phyloP scores from a whole-genome alignment of 2,113 vertebrate genomes.

The Cephalopholis sonnerati region DNA sequence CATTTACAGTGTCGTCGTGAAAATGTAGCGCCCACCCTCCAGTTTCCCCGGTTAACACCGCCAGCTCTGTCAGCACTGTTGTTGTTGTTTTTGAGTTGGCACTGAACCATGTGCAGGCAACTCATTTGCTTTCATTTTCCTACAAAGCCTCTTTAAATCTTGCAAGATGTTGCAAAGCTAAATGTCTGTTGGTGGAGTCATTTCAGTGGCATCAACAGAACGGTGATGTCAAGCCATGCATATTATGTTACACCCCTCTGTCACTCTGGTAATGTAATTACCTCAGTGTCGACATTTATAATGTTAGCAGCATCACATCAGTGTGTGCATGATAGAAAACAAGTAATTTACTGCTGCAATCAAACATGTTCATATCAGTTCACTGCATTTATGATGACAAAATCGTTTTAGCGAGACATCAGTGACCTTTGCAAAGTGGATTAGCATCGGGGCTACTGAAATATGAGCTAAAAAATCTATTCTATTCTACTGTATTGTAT shows the following conservation, averaged over 20 bases:
- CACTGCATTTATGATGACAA: conserved; percentile 45
- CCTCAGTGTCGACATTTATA: conserved; percentile 34
- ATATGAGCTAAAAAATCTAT: not conserved
- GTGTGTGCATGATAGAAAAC: conserved; percentile 3
- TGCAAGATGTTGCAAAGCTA: not conserved
- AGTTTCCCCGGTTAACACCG: too few relatives aligned
- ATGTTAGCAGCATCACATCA: conserved; percentile 11
- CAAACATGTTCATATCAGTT: conserved; percentile 26
- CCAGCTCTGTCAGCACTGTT: too few relatives aligned
- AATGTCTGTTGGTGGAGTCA: not conserved
- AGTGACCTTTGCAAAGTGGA: conserved; percentile 57
- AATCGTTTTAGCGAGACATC: conserved; percentile 12
- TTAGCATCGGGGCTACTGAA: conserved; percentile 14
- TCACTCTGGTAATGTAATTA: conserved; percentile 33
- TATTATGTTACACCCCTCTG: conserved; percentile 2
- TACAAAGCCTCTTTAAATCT: not conserved
- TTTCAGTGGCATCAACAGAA: not conserved
- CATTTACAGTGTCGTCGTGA: too few relatives aligned
- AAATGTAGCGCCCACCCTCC: too few relatives aligned
- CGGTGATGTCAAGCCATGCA: conserved; percentile 3
- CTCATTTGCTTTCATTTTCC: too few relatives aligned
- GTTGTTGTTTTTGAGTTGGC: too few relatives aligned
- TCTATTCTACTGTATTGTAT: not conserved
- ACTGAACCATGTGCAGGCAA: too few relatives aligned
- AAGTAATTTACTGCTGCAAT: conserved; percentile 25